phyloP scores from a whole-genome alignment of 2,888 invertebrate species.

The Tinea pellionella region DNA sequence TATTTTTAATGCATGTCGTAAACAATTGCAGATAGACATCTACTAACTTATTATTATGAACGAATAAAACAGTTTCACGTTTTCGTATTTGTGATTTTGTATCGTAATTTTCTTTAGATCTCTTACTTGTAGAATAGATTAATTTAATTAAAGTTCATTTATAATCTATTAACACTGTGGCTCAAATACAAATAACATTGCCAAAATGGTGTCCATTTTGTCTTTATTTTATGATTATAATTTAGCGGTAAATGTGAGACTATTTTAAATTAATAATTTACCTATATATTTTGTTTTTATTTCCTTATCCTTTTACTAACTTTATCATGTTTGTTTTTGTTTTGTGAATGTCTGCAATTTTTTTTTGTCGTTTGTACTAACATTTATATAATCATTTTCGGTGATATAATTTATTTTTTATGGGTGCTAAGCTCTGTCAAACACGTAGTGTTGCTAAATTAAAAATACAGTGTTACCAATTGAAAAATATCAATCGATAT shows the following conservation, averaged over 20 bases:
- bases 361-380: slow-evolving; percentile 6
- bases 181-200: no score
- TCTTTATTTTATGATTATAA: not conserved
- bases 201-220: no score
- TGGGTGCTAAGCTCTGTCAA: slow-evolving; percentile 3
- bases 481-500: not conserved
- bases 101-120: not conserved
- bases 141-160: not conserved
- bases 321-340: not conserved
- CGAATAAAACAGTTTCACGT: slow-evolving; percentile 5
- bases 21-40: not conserved
- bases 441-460: not conserved
- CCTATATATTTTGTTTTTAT: not conserved
- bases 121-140: not conserved
- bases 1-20: not conserved
- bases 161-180: no score
- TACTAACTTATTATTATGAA: not conserved
- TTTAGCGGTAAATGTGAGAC: not conserved
- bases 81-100: not conserved
- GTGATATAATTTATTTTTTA: not conserved
- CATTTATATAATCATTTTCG: not conserved
- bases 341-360: slow-evolving; percentile 5
- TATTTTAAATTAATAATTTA: not conserved
- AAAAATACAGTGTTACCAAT: not conserved
- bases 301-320: not conserved